These are phyloP conservation scores for Drosophila bunnanda DNA, from an alignment of 2,888 invertebrate genomes.

Conservation along the genomic window DNA sequence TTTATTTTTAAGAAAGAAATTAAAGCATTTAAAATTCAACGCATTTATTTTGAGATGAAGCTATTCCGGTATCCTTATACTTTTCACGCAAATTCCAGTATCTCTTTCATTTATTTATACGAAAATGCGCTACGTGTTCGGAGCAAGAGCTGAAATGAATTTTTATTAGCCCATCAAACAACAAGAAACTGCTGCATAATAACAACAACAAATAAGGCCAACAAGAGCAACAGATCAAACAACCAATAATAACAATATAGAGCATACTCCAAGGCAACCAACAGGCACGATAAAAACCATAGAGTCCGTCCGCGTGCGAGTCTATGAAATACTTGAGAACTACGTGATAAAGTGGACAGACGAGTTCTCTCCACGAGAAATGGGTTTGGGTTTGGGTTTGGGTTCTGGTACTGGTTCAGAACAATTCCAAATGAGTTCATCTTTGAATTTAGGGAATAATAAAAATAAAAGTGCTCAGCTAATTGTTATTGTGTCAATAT, in stretches of 20 bases:
- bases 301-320: conserved; percentile 12
- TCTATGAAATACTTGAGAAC: conserved; percentile 64
- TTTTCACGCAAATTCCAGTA: background rate
- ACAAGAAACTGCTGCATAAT: conserved; percentile 76
- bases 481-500: conserved; percentile 1
- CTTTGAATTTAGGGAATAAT: background rate
- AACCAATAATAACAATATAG: conserved; percentile 53
- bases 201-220: conserved; percentile 56
- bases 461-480: background rate
- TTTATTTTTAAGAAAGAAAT: background rate
- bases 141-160: conserved; percentile 65
- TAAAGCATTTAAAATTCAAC: too few species aligned
- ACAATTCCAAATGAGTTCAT: conserved; percentile 26
- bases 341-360: conserved; percentile 78
- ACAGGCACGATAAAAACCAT: conserved; percentile 32
- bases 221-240: conserved; percentile 58
- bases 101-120: conserved; percentile 46
- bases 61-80: too few species aligned
- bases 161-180: conserved; percentile 76
- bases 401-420: background rate
- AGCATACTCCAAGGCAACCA: conserved; percentile 59
- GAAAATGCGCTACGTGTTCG: conserved; percentile 55
- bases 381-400: conserved; percentile 4
- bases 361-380: conserved; percentile 39
- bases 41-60: too few species aligned